These are phyloP conservation scores for Chelonus formosanus DNA, from an alignment of 2,888 invertebrate genomes.

Conservation along the genomic window DNA sequence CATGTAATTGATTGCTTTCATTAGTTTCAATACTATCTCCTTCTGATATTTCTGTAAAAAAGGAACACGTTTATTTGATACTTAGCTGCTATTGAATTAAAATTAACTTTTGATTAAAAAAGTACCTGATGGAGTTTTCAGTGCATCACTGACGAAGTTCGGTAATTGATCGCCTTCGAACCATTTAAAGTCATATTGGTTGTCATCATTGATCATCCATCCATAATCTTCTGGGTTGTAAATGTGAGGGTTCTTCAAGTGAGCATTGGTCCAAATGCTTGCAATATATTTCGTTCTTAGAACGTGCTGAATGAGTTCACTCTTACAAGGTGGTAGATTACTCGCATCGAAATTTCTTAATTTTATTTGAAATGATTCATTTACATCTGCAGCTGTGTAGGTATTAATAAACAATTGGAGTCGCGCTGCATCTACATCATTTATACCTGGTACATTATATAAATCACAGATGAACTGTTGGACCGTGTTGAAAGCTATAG, in stretches of 20 bases:
- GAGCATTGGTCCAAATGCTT: conserved; percentile 12
- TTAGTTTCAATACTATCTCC: no score
- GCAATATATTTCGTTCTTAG: conserved; percentile 28
- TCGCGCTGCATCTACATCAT: conserved; percentile 19
- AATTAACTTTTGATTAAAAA: no score
- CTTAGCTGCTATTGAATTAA: no score
- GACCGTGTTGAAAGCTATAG: not conserved
- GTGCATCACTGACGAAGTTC: no score
- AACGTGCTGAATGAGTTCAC: conserved; percentile 13
- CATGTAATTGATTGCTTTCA: no score
- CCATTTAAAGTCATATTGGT: conserved; percentile 1
- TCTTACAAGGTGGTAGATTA: conserved; percentile 11
- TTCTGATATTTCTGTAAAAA: no score
- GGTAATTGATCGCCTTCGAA: conserved; percentile 11
- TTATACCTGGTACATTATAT: not conserved
- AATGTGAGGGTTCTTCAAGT: not conserved
- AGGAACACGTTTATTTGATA: no score
- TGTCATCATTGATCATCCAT: not conserved
- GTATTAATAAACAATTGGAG: conserved; percentile 17
- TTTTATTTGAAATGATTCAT: conserved; percentile 4
- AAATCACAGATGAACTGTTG: conserved; percentile 18
- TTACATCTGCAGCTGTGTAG: no score
- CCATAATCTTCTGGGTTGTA: not conserved
- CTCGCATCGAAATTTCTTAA: conserved; percentile 14
- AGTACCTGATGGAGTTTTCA: no score